A percentile compares a stretch with the other conserved stretches of the same genome.
Evolutionary conservation across 1,140 invertebrate genomes (phyloP).

Genomic region (Lordiphosa clarofinis): DNA sequence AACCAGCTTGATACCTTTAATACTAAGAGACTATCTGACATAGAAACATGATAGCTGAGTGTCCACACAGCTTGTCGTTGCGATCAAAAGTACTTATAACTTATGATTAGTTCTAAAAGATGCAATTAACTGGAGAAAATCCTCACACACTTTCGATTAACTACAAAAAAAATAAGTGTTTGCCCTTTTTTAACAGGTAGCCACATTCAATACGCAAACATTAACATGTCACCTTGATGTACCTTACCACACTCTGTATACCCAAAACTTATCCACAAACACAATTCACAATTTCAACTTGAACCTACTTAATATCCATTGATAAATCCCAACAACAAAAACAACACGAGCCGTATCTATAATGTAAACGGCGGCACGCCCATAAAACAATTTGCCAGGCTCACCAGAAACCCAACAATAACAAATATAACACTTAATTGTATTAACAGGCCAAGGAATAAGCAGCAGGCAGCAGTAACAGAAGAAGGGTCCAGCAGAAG

Average conservation of each 20-base stretch:
- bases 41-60: too few species aligned
- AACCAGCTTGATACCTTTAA: too few species aligned
- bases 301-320: constrained; percentile 21
- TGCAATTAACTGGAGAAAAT: too few species aligned
- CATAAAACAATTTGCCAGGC: constrained; percentile 69
- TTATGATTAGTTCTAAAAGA: too few species aligned
- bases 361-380: constrained; percentile 66
- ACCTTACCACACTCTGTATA: constrained; percentile 11
- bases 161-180: too few species aligned
- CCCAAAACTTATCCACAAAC: constrained; percentile 9
- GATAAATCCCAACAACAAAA: constrained; percentile 12
- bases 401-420: constrained; percentile 60
- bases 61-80: too few species aligned
- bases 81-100: too few species aligned
- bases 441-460: constrained; percentile 49
- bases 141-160: too few species aligned
- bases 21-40: too few species aligned
- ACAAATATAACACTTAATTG: constrained; percentile 76
- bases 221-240: neutral
- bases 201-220: neutral
- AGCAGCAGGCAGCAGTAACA: neutral
- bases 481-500: constrained; percentile 1
- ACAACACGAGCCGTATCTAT: constrained; percentile 31
- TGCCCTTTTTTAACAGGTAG: too few species aligned
- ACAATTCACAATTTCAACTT: constrained; percentile 28